These are phyloP conservation scores for Drosophila ambigua DNA, from an alignment of 1,140 invertebrate genomes.

Conservation along the genomic window DNA sequence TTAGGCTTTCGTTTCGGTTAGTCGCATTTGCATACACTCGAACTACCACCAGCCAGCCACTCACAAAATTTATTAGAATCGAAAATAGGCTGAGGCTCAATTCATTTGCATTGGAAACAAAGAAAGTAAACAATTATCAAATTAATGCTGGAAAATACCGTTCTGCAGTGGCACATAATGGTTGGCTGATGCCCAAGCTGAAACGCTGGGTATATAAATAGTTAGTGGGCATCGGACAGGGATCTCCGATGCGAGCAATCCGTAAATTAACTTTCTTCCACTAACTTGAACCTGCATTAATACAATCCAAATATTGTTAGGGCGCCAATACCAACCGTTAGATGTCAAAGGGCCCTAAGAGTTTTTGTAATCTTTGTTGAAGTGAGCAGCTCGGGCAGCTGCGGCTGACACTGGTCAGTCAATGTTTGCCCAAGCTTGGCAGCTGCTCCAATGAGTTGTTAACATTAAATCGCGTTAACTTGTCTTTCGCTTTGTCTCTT, in stretches of 20 bases:
- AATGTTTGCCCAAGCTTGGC: conserved; percentile 47
- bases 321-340: too few relatives aligned
- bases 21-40: conserved; percentile 61
- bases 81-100: conserved; percentile 29
- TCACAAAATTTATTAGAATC: conserved; percentile 29
- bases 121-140: conserved; percentile 8
- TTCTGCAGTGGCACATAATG: not conserved
- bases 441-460: conserved; percentile 65
- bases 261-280: conserved; percentile 6
- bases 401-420: conserved; percentile 48
- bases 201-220: not conserved
- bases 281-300: too few relatives aligned
- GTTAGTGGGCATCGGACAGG: too few relatives aligned
- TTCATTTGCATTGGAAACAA: not conserved
- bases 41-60: conserved; percentile 22
- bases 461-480: conserved; percentile 65
- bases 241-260: conserved; percentile 15
- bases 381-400: conserved; percentile 24
- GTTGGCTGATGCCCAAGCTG: not conserved
- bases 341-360: not conserved
- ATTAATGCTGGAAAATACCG: not conserved
- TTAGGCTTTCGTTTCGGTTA: conserved; percentile 68
- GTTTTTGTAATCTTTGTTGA: conserved; percentile 42
- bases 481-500: conserved; percentile 40
- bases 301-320: too few relatives aligned